phyloP scores from a whole-genome alignment of 1,140 invertebrate species.

The Euborellia annulipes region DNA sequence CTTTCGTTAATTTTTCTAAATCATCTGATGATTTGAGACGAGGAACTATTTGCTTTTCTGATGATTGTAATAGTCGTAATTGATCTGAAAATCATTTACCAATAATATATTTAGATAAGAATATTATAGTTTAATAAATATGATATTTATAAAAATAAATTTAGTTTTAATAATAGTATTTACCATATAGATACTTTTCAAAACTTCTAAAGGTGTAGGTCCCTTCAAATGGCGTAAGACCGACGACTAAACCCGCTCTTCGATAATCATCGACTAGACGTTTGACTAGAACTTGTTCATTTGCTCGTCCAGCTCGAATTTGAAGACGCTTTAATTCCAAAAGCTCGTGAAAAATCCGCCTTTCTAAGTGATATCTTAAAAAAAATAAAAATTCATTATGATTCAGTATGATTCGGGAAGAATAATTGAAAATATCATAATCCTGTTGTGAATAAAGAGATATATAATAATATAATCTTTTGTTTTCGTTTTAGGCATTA shows the following conservation, averaged over 20 bases:
- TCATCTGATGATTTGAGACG: constrained; percentile 35
- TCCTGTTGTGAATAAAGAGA: neutral
- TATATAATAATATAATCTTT: neutral
- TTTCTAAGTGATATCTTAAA: constrained; percentile 70
- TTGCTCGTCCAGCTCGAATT: constrained; percentile 73
- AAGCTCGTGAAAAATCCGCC: constrained; percentile 86
- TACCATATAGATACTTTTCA: constrained; percentile 82
- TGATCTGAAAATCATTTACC: constrained; percentile 35
- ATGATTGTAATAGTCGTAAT: constrained; percentile 54
- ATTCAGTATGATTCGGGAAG: neutral
- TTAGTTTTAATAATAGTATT: too few relatives aligned
- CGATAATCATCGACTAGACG: constrained; percentile 64
- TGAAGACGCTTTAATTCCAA: constrained; percentile 84
- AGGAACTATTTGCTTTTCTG: constrained; percentile 29
- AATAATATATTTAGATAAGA: too few relatives aligned
- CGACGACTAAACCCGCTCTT: constrained; percentile 52
- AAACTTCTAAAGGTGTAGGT: constrained; percentile 69
- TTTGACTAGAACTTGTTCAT: constrained; percentile 80
- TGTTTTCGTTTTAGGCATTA: neutral
- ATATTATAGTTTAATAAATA: too few relatives aligned
- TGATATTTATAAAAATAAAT: too few relatives aligned
- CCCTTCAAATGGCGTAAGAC: constrained; percentile 51
- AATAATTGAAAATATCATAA: too few relatives aligned
- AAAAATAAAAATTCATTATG: constrained; percentile 1
- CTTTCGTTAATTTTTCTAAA: constrained; percentile 41